phyloP scores from a whole-genome alignment of 2,888 invertebrate species.

The Slavum lentiscoides region DNA sequence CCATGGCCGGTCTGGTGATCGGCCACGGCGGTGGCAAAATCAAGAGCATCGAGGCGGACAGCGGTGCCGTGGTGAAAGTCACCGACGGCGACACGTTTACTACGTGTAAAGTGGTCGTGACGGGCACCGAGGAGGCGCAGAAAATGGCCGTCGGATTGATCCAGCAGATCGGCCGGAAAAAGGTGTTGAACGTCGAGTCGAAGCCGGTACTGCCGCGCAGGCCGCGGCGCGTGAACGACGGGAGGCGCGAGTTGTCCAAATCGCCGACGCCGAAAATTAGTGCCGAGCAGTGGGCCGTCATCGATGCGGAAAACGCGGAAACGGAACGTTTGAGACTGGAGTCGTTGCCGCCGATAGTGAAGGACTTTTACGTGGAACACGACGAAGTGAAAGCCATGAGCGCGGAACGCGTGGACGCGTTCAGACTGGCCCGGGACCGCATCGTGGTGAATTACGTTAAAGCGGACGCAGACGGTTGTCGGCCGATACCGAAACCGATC shows the following conservation, averaged over 20 bases:
- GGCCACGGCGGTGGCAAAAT: slow-evolving; percentile 85
- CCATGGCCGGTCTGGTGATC: slow-evolving; percentile 60
- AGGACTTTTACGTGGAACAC: slow-evolving; percentile 82
- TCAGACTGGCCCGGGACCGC: slow-evolving; percentile 59
- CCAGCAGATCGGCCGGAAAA: background rate
- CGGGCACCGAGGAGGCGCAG: background rate
- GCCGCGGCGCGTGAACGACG: background rate
- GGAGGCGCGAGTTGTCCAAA: too few species aligned
- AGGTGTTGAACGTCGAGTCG: background rate
- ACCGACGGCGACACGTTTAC: slow-evolving; percentile 51
- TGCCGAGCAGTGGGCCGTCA: slow-evolving; percentile 4
- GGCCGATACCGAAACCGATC: slow-evolving; percentile 74
- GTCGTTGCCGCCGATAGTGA: slow-evolving; percentile 71
- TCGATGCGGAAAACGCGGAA: background rate
- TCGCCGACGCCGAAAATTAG: background rate
- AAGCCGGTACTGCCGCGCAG: background rate
- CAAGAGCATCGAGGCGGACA: slow-evolving; percentile 73
- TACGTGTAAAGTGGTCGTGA: background rate
- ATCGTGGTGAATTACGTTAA: slow-evolving; percentile 3
- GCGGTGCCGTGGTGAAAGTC: slow-evolving; percentile 74
- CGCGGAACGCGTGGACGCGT: slow-evolving; percentile 65
- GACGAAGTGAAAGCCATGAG: slow-evolving; percentile 70
- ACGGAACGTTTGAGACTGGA: slow-evolving; percentile 65
- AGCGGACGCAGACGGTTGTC: slow-evolving; percentile 63
- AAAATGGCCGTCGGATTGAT: background rate